Conservation (phyloP, 1,140 invertebrate species). For the Spodoptera frugiperda region DNA sequence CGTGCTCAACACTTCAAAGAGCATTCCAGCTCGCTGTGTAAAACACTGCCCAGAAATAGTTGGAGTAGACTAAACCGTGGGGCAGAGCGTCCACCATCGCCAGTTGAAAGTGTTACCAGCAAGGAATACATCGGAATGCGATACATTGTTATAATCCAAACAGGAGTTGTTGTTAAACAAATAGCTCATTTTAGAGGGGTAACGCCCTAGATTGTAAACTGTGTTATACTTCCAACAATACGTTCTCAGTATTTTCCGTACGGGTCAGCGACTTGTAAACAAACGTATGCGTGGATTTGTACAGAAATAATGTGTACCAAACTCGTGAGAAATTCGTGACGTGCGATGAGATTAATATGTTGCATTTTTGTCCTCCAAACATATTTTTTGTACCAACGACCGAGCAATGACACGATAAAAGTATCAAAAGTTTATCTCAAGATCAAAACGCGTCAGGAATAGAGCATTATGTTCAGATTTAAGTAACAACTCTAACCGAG, state of each 20-base stretch:
- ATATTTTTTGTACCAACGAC: slow-evolving; percentile 31
- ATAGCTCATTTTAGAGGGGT: slow-evolving; percentile 79
- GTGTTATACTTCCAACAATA: slow-evolving; percentile 73
- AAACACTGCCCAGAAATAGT: slow-evolving; percentile 37
- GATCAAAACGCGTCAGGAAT: slow-evolving; percentile 21
- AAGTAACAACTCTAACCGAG: slow-evolving; percentile 31
- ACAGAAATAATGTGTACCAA: slow-evolving; percentile 41
- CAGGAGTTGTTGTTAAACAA: slow-evolving; percentile 73
- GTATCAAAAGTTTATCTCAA: slow-evolving; percentile 34
- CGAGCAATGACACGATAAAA: slow-evolving; percentile 39
- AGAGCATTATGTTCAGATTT: slow-evolving; percentile 25
- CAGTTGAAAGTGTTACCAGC: slow-evolving; percentile 46
- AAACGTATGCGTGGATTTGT: slow-evolving; percentile 53
- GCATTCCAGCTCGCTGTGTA: slow-evolving; percentile 36
- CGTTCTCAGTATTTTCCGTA: slow-evolving; percentile 75
- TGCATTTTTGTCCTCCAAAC: slow-evolving; percentile 26
- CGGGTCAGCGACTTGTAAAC: slow-evolving; percentile 78
- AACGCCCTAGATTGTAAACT: slow-evolving; percentile 80
- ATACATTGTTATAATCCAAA: slow-evolving; percentile 69
- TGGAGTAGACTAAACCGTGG: slow-evolving; percentile 37
- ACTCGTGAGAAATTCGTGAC: slow-evolving; percentile 43
- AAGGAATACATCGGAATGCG: slow-evolving; percentile 67
- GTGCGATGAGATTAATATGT: slow-evolving; percentile 31
- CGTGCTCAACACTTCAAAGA: slow-evolving; percentile 32
- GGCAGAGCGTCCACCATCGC: slow-evolving; percentile 13